Conservation (phyloP, 2,797 vertebrate species). For the Coracias cyanogaster region DNA sequence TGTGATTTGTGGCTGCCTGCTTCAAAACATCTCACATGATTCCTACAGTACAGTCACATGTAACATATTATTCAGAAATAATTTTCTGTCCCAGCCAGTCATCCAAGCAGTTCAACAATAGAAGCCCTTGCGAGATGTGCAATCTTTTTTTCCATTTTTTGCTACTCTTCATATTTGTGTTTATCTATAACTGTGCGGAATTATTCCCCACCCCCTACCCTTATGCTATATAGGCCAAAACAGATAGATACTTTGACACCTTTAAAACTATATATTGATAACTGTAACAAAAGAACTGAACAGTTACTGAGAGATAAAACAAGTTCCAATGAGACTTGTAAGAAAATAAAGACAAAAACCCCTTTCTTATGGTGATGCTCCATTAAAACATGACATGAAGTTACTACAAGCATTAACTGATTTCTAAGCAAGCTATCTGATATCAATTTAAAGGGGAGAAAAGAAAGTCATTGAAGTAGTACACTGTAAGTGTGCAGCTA, state of each 20-base stretch:
- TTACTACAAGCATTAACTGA: background rate
- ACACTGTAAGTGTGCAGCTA: rapidly evolving
- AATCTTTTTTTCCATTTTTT: background rate
- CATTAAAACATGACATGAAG: rapidly evolving
- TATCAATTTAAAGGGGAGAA: rapidly evolving
- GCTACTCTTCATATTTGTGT: rapidly evolving
- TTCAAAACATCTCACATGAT: background rate
- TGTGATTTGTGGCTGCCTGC: background rate
- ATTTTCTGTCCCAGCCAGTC: background rate
- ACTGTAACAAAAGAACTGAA: background rate
- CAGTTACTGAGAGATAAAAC: background rate
- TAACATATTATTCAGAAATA: background rate
- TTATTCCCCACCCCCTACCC: rapidly evolving
- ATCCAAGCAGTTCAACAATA: background rate
- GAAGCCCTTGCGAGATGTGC: rapidly evolving
- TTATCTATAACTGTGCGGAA: rapidly evolving
- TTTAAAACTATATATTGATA: background rate
- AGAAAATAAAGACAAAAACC: background rate
- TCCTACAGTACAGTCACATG: rapidly evolving
- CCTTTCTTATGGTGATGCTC: rapidly evolving
- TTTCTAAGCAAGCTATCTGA: background rate
- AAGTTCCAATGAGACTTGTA: rapidly evolving
- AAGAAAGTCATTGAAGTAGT: rapidly evolving
- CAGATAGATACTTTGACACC: background rate
- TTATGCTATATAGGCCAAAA: rapidly evolving